Evolutionary conservation across 2,888 invertebrate genomes (phyloP).

Genomic region (Boloria selene): DNA sequence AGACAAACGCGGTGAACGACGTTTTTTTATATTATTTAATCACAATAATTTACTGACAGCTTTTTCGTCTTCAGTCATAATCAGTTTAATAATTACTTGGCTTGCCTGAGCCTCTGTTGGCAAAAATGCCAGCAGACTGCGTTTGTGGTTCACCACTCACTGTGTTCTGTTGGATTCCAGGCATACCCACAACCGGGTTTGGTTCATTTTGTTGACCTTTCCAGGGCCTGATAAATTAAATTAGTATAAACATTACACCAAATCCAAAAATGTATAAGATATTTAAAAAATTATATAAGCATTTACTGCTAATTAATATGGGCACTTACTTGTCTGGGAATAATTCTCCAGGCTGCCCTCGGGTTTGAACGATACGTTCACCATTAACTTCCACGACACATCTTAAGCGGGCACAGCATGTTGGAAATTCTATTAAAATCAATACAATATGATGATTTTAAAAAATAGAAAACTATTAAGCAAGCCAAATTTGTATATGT

Average conservation of each 20-base stretch:
- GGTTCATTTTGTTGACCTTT: conserved; percentile 78
- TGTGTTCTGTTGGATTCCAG: conserved; percentile 66
- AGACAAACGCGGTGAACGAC: too few relatives aligned
- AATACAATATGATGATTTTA: too few relatives aligned
- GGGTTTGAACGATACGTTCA: conserved; percentile 74
- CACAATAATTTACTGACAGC: too few relatives aligned
- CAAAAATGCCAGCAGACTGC: conserved; percentile 71
- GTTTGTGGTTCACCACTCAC: conserved; percentile 65
- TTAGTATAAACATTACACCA: too few relatives aligned
- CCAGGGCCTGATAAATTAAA: conserved; percentile 60
- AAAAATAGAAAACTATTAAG: too few relatives aligned
- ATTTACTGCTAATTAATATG: not conserved
- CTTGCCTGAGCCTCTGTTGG: conserved; percentile 78
- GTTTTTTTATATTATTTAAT: too few relatives aligned
- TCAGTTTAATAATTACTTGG: conserved; percentile 47
- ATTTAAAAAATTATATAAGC: not conserved
- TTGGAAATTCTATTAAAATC: conserved; percentile 65
- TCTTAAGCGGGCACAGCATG: conserved; percentile 72
- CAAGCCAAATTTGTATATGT: too few relatives aligned
- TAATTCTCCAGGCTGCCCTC: conserved; percentile 76
- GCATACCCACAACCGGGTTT: conserved; percentile 72
- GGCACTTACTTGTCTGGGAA: conserved; percentile 74
- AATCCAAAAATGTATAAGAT: not conserved
- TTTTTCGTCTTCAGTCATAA: not conserved
- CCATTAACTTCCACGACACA: conserved; percentile 76